These are phyloP conservation scores for Bombus pascuorum DNA, from an alignment of 1,140 invertebrate species.

Conservation along the genomic window DNA sequence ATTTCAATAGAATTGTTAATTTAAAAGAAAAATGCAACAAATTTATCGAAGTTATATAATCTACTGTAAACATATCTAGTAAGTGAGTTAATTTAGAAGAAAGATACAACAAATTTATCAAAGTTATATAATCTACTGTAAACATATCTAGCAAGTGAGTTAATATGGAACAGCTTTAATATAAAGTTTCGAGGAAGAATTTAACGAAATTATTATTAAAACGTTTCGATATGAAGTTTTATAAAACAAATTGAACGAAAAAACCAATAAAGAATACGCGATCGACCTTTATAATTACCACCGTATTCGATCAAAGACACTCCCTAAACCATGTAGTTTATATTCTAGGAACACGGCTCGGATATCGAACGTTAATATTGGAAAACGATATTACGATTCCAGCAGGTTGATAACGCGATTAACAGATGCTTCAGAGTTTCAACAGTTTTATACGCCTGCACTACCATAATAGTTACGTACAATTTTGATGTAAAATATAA, in stretches of 20 bases:
- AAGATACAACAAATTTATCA: not conserved
- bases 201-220: not conserved
- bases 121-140: not conserved
- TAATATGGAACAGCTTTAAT: not conserved
- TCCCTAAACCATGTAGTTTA: not conserved
- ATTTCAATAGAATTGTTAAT: not conserved
- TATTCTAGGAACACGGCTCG: slow-evolving; percentile 5
- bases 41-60: not conserved
- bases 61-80: too few relatives aligned
- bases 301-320: not conserved
- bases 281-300: not conserved
- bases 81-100: not conserved
- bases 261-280: not conserved
- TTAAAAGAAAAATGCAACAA: not conserved
- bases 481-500: not conserved
- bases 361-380: slow-evolving; percentile 32
- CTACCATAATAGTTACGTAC: not conserved
- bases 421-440: slow-evolving; percentile 8
- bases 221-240: not conserved
- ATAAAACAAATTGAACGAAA: not conserved
- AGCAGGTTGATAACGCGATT: slow-evolving; percentile 36
- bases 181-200: not conserved
- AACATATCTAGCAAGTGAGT: not conserved
- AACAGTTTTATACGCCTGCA: not conserved
- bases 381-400: slow-evolving; percentile 35